These are phyloP conservation scores for Dunckerocampus dactyliophorus DNA, from an alignment of 2,113 vertebrate species.

Conservation along the genomic window DNA sequence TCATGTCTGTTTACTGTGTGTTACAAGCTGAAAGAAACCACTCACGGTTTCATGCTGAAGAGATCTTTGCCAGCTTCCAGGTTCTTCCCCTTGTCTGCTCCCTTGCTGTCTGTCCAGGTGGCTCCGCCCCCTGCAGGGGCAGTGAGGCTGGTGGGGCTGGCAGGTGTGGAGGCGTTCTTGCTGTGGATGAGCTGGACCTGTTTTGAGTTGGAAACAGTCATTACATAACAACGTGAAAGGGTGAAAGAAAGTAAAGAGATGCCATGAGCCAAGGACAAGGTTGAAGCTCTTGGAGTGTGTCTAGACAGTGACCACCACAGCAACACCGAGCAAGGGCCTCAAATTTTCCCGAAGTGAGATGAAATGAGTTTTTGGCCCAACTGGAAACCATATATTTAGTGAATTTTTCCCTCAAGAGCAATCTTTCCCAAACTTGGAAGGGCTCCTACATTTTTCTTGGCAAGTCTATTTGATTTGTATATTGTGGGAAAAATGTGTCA, in stretches of 20 bases:
- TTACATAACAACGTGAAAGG: constrained; percentile 33
- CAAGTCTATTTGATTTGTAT: too few species aligned
- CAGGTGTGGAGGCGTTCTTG: constrained; percentile 79
- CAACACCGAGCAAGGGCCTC: constrained; percentile 2
- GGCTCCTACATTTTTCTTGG: too few species aligned
- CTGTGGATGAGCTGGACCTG: constrained; percentile 89
- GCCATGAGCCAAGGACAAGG: constrained; percentile 24
- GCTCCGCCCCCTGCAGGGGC: constrained; percentile 76
- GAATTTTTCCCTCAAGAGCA: too few species aligned
- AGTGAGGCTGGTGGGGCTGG: constrained; percentile 80
- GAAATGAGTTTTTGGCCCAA: background rate
- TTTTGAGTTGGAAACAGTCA: constrained; percentile 58
- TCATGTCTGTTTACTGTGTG: background rate
- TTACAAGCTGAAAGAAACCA: constrained; percentile 24
- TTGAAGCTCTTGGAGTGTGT: background rate
- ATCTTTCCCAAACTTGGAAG: too few species aligned
- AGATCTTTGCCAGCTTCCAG: constrained; percentile 84
- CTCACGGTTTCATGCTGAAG: constrained; percentile 98
- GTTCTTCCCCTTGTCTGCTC: constrained; percentile 74
- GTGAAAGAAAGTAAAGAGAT: constrained; percentile 40
- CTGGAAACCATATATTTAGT: too few species aligned
- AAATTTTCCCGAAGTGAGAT: background rate
- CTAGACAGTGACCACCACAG: background rate
- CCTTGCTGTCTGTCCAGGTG: constrained; percentile 77
- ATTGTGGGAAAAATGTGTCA: too few species aligned